Evolutionary conservation across 2,113 vertebrate species (phyloP).

Genomic region (Daphoenositta chrysoptera): DNA sequence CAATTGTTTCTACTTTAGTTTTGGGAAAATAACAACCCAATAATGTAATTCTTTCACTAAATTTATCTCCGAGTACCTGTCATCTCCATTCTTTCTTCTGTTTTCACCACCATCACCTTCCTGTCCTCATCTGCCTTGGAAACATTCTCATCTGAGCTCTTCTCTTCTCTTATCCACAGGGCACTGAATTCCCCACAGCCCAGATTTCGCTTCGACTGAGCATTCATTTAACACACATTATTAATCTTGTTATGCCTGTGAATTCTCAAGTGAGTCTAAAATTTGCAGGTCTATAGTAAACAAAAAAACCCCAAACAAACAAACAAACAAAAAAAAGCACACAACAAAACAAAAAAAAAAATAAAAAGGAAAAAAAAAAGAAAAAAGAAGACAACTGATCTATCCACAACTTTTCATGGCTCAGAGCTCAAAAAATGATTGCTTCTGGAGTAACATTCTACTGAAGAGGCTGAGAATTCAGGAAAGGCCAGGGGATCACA

Average conservation of each 20-base stretch:
- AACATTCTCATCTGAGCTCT: neutral
- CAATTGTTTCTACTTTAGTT: neutral
- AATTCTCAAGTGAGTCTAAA: neutral
- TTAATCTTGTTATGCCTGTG: neutral
- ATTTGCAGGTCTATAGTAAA: neutral
- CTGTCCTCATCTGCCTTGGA: neutral
- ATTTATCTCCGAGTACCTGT: neutral
- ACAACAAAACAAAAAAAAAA: neutral
- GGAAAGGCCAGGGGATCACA: neutral
- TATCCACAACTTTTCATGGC: neutral
- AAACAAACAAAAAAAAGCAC: too few relatives aligned
- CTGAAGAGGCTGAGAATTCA: neutral
- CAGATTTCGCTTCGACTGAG: neutral
- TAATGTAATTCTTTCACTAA: neutral
- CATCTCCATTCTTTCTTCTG: neutral
- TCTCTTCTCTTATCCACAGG: neutral
- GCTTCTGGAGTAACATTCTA: neutral
- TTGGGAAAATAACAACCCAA: neutral
- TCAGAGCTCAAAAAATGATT: neutral
- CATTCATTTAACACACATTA: neutral
- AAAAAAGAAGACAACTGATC: neutral
- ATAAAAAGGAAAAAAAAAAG: too few relatives aligned
- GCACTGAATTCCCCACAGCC: neutral
- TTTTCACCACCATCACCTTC: neutral
- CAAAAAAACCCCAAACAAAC: neutral